Conservation (phyloP, 2,888 invertebrate genomes). For the Cantharis rustica region DNA sequence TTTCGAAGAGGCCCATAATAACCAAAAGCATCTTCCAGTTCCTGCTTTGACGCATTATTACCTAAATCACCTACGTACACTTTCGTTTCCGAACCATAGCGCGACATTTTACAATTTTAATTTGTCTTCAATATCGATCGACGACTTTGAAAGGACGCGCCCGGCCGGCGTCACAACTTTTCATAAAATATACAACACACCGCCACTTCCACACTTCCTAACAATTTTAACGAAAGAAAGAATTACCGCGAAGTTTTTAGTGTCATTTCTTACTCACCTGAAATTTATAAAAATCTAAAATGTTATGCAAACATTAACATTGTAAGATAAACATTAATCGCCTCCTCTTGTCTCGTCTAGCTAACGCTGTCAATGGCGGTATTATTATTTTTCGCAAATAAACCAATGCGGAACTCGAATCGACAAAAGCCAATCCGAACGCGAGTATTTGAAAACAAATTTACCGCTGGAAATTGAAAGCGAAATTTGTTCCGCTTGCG, state of each 20-base stretch:
- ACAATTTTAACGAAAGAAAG: neutral
- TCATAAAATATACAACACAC: constrained; percentile 1
- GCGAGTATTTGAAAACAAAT: neutral
- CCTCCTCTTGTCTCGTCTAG: neutral
- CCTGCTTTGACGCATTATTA: constrained; percentile 88
- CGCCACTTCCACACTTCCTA: constrained; percentile 8
- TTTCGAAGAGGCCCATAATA: constrained; percentile 91
- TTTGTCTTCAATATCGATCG: constrained; percentile 18
- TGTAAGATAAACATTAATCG: neutral
- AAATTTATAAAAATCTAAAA: neutral
- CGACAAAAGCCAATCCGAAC: neutral
- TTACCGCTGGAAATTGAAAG: neutral
- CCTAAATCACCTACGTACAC: constrained; percentile 96
- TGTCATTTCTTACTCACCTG: neutral
- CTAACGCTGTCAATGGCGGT: neutral
- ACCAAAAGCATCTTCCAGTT: constrained; percentile 90
- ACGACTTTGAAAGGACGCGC: constrained; percentile 16
- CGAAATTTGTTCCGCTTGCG: neutral
- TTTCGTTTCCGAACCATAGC: constrained; percentile 86
- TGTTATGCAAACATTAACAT: neutral
- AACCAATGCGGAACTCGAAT: neutral
- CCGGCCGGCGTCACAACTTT: constrained; percentile 16
- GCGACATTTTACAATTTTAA: constrained; percentile 64
- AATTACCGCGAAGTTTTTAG: neutral
- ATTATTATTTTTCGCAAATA: neutral